Conservation (phyloP, 2,113 vertebrate species). For the Coturnix japonica region DNA sequence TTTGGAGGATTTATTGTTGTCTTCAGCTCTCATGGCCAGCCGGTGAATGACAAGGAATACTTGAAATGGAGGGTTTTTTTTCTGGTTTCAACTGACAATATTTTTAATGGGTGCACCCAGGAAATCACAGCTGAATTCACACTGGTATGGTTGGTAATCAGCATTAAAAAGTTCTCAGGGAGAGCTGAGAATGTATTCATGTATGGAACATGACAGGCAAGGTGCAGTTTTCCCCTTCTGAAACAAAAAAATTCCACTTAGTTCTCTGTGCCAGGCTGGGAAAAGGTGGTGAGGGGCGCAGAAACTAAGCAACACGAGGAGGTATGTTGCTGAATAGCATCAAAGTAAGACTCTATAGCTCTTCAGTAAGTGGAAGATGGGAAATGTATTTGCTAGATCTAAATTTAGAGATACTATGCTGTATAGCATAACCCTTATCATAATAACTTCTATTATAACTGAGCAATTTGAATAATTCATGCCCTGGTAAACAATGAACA, state of each 20-base stretch:
- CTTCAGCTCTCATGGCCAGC: background rate
- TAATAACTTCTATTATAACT: background rate
- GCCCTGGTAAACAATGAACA: background rate
- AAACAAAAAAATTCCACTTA: background rate
- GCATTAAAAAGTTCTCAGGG: background rate
- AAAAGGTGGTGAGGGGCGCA: background rate
- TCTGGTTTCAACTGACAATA: background rate
- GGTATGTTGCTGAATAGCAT: background rate
- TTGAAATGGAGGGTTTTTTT: background rate
- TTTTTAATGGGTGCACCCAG: background rate
- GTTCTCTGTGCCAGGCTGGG: slow-evolving; percentile 1
- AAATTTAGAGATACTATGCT: background rate
- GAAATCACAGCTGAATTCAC: background rate
- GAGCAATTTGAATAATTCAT: background rate
- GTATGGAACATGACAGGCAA: background rate
- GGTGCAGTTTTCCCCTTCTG: background rate
- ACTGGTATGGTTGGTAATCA: background rate
- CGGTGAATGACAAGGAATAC: background rate
- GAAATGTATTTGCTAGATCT: background rate
- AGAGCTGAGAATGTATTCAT: background rate
- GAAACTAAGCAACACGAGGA: background rate
- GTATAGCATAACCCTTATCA: background rate
- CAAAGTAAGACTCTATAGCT: background rate
- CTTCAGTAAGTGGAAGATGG: background rate
- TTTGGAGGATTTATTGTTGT: background rate